These are phyloP conservation scores for Bombycilla garrulus DNA, from an alignment of 2,113 vertebrate genomes.

Conservation along the genomic window DNA sequence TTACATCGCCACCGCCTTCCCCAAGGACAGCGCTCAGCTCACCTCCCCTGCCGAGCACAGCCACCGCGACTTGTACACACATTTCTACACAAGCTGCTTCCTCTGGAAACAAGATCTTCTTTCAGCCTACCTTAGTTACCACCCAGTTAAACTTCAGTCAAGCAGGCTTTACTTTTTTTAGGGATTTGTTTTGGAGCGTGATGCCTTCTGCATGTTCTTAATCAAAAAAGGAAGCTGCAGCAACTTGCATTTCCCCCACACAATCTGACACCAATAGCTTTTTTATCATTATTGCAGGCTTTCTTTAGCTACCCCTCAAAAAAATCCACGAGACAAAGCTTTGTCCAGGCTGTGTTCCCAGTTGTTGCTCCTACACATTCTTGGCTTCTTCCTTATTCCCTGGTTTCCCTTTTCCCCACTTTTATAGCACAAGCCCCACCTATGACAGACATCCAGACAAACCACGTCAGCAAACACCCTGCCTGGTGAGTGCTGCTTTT, in stretches of 20 bases:
- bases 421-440: not conserved
- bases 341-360: not conserved
- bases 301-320: not conserved
- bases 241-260: not conserved
- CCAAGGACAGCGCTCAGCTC: rapidly evolving
- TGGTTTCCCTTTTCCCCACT: not conserved
- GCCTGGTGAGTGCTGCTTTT: not conserved
- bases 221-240: not conserved
- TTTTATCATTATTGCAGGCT: not conserved
- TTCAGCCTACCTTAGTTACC: rapidly evolving
- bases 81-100: rapidly evolving
- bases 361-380: not conserved
- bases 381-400: not conserved
- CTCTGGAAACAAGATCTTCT: not conserved
- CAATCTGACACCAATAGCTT: not conserved
- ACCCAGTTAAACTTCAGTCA: not conserved
- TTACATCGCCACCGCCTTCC: rapidly evolving
- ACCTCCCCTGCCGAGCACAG: rapidly evolving
- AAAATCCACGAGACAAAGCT: not conserved
- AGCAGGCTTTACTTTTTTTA: not conserved
- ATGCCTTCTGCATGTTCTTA: not conserved
- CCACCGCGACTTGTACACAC: rapidly evolving
- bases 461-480: not conserved
- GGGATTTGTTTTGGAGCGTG: not conserved
- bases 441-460: not conserved